Evolutionary conservation across 2,888 invertebrate genomes (phyloP).

Genomic region (Polyploca ridens): DNA sequence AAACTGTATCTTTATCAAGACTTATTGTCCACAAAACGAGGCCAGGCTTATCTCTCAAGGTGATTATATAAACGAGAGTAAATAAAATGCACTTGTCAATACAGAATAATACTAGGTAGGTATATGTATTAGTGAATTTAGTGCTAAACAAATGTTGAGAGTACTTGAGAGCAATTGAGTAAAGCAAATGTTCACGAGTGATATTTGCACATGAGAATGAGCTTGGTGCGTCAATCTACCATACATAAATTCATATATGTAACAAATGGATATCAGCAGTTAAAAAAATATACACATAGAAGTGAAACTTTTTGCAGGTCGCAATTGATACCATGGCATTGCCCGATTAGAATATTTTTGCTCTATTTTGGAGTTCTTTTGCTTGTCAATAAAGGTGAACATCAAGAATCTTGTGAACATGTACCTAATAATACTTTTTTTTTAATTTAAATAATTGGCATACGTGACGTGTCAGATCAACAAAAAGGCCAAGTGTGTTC

Average conservation of each 20-base stretch:
- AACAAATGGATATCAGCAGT: neutral
- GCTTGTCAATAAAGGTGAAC: no score
- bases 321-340: no score
- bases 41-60: slow-evolving; percentile 2
- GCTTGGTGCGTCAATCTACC: neutral
- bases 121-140: no score
- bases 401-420: no score
- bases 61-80: neutral
- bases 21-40: neutral
- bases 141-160: no score
- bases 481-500: neutral
- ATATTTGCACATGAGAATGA: neutral
- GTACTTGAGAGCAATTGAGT: no score
- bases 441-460: neutral
- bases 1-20: neutral
- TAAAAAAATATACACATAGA: no score
- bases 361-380: no score
- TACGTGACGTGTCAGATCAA: neutral
- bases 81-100: neutral
- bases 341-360: no score
- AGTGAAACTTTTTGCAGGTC: no score
- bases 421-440: no score
- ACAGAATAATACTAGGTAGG: no score
- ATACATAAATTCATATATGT: neutral
- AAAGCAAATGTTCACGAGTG: slow-evolving; percentile 3